Evolutionary conservation across 2,888 invertebrate genomes (phyloP).

Genomic region (Trachelus iudaicus): DNA sequence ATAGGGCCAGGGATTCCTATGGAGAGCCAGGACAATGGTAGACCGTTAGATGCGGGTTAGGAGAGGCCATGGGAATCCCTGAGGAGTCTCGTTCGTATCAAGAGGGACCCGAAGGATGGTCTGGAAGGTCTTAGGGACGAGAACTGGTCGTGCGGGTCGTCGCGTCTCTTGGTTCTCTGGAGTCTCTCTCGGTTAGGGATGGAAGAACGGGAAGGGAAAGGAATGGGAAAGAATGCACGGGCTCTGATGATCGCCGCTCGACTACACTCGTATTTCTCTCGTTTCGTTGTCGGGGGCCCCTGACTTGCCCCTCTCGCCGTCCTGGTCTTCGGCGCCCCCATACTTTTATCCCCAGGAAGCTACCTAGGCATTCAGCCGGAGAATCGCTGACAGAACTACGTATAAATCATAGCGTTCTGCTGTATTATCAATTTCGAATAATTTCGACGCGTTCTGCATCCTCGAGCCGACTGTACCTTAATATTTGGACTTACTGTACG

Average conservation of each 20-base stretch:
- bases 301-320: neutral
- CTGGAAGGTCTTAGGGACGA: neutral
- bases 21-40: conserved; percentile 27
- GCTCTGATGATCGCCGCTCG: conserved; percentile 11
- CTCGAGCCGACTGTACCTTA: neutral
- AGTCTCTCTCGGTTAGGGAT: conserved; percentile 8
- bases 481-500: conserved; percentile 14
- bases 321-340: neutral
- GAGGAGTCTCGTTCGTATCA: conserved; percentile 7
- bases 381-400: conserved; percentile 10
- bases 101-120: conserved; percentile 9
- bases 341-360: neutral
- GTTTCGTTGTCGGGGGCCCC: neutral
- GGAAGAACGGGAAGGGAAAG: conserved; percentile 2
- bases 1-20: conserved; percentile 5
- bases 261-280: conserved; percentile 10
- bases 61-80: conserved; percentile 23
- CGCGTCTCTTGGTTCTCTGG: neutral
- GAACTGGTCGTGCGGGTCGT: conserved; percentile 10
- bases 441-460: neutral
- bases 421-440: neutral
- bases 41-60: conserved; percentile 32
- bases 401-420: neutral
- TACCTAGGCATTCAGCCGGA: conserved; percentile 16
- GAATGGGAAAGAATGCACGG: conserved; percentile 15